Conservation (phyloP, 2,113 vertebrate genomes). For the Holacanthus passer region DNA sequence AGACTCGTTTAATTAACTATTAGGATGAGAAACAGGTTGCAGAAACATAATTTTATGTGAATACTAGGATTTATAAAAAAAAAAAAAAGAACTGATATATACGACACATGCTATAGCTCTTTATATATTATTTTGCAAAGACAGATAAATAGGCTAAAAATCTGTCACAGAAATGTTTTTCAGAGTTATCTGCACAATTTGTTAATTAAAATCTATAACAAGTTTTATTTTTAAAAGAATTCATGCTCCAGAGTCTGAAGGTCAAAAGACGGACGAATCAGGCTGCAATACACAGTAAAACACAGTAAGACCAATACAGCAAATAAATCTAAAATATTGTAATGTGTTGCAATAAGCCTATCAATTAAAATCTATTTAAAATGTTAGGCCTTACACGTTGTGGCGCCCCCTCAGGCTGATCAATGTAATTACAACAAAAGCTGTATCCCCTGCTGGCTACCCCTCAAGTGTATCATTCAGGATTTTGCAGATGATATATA, state of each 20-base stretch:
- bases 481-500: not conserved
- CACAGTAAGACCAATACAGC: not conserved
- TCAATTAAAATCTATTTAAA: not conserved
- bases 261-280: not conserved
- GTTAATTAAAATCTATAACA: not conserved
- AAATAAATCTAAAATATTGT: not conserved
- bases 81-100: not conserved
- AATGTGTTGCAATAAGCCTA: not conserved
- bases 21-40: not conserved
- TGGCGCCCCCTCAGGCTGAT: not conserved
- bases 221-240: conserved; percentile 7
- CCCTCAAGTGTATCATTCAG: not conserved
- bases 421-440: not conserved
- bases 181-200: conserved; percentile 8
- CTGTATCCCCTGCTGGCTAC: not conserved
- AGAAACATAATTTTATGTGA: not conserved
- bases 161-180: not conserved
- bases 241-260: not conserved
- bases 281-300: not conserved
- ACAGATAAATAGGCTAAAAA: not conserved
- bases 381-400: not conserved
- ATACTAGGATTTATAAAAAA: not conserved
- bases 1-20: not conserved
- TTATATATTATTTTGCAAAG: not conserved
- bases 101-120: not conserved